Percentiles rank a stretch among this genome's conserved stretches.
phyloP scores from a whole-genome alignment of 1,140 invertebrate species.

The Pogonognathellus flavescens region DNA sequence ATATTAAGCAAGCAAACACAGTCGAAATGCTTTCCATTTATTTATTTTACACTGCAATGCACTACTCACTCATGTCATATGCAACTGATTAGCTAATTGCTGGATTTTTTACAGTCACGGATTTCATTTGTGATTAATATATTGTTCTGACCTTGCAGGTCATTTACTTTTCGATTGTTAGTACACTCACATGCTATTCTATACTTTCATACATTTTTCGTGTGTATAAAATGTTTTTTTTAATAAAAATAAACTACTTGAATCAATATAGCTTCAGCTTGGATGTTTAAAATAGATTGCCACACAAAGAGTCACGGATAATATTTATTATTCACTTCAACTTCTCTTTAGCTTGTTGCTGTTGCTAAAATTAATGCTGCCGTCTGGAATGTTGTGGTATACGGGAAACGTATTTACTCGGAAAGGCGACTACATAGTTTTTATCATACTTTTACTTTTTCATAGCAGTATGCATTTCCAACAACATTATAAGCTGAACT shows the following conservation, averaged over 20 bases:
- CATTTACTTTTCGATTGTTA: conserved; percentile 2
- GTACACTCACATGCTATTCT: not conserved
- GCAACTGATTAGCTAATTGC: not conserved
- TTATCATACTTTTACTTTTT: not conserved
- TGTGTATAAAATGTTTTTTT: no score
- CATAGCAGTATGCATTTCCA: not conserved
- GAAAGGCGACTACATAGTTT: no score
- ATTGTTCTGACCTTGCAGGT: conserved; percentile 25
- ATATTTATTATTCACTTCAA: no score
- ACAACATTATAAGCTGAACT: not conserved
- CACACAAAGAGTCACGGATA: no score
- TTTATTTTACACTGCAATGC: not conserved
- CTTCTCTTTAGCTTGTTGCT: no score
- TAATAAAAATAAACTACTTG: no score
- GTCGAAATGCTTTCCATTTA: not conserved
- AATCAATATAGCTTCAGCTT: no score
- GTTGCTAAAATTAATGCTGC: no score
- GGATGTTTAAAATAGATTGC: no score
- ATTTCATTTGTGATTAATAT: not conserved
- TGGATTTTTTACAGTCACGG: not conserved
- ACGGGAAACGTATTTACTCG: no score
- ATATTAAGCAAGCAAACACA: no score
- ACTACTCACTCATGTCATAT: not conserved
- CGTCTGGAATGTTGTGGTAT: no score
- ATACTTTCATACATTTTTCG: not conserved